Evolutionary conservation across 2,888 invertebrate species (phyloP), one percentile per base, ranked within the genome.

Genomic region (Phengaris arion): DNA sequence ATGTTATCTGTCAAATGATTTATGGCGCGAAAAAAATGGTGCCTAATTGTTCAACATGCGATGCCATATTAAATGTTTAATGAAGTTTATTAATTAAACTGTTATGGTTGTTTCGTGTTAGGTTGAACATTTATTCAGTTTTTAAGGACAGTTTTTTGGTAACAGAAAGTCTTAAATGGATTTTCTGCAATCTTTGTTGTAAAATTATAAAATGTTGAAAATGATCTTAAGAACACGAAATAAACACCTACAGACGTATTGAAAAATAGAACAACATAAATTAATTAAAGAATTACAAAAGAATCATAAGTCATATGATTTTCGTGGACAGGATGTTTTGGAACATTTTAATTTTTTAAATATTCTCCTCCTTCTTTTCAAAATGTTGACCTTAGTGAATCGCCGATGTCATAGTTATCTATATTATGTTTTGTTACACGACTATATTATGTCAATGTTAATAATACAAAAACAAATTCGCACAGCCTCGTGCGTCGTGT

Each of bases 11-110:
- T 68, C 75, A 52, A 74, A 78, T 85, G 86, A 85, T 85, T 81
- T 83, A 85, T 82, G 83, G 81, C 77, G 77, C 76, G 64, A 64
- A 64, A 64, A 64, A 64, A 83, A 85, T 82, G 83, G 81, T 76
- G 76, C 76, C 74, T 85, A 85, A 85, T 85, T 83, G 85, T 80
- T 70, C 80, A 76, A 75, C 75, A 76, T 74, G 51, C 54, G 46
- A 75, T 54, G 68, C 54, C 45, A 73, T 51, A 68, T 45, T 72
- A 54, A 54, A 76, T 70, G 51, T 70, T 70, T 70, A 48, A 70
- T 52, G 22, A 51, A 70, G 22, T 70, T 70, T 52, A 64, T 64
- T 64, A 70, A 51, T 70, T 48, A 69, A 46, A 69, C 48, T 69
- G 69, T 69, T 15, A 46, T 10, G 15, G 69, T 69, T 9, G 12